A percentile compares a stretch with the other conserved stretches of the same genome.
Evolutionary conservation across 2,888 invertebrate genomes (phyloP).

Genomic region (Lepidocyrtoides sp.): DNA sequence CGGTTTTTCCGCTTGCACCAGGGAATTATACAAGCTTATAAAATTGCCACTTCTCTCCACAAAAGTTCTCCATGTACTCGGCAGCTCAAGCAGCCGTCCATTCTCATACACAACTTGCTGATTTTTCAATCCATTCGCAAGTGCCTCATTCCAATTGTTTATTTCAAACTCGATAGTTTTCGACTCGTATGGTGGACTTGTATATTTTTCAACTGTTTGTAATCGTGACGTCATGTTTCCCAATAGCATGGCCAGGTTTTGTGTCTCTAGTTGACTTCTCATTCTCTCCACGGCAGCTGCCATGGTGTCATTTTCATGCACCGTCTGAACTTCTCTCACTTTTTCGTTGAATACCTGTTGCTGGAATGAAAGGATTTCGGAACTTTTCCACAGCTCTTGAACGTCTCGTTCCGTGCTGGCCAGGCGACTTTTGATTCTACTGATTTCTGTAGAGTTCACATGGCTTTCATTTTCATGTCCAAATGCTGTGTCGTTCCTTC

Average conservation of each 20-base stretch:
- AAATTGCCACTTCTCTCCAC: slow-evolving; percentile 79
- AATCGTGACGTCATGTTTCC: slow-evolving; percentile 75
- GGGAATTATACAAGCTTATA: slow-evolving; percentile 75
- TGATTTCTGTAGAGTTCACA: slow-evolving; percentile 66
- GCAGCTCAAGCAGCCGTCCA: slow-evolving; percentile 75
- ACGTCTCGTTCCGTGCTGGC: slow-evolving; percentile 73
- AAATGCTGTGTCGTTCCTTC: slow-evolving; percentile 5
- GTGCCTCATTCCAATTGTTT: slow-evolving; percentile 76
- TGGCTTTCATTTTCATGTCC: slow-evolving; percentile 2
- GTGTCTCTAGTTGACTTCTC: slow-evolving; percentile 72
- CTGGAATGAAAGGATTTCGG: slow-evolving; percentile 81
- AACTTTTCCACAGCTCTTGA: slow-evolving; percentile 81
- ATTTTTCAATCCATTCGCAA: slow-evolving; percentile 74
- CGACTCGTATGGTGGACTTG: slow-evolving; percentile 79
- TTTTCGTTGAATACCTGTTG: slow-evolving; percentile 78
- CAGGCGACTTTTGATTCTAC: slow-evolving; percentile 61
- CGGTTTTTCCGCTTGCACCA: slow-evolving; percentile 70
- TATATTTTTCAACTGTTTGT: slow-evolving; percentile 77
- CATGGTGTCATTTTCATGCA: slow-evolving; percentile 79
- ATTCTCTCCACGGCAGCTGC: slow-evolving; percentile 70
- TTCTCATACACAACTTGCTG: slow-evolving; percentile 77
- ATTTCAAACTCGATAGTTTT: slow-evolving; percentile 80
- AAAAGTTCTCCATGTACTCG: slow-evolving; percentile 79
- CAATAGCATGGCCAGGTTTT: slow-evolving; percentile 59
- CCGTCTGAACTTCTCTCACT: slow-evolving; percentile 60